Percentiles rank a stretch among this genome's conserved stretches.
Evolutionary conservation across 1,140 invertebrate species (phyloP).

Genomic region (Ephestia elutella): DNA sequence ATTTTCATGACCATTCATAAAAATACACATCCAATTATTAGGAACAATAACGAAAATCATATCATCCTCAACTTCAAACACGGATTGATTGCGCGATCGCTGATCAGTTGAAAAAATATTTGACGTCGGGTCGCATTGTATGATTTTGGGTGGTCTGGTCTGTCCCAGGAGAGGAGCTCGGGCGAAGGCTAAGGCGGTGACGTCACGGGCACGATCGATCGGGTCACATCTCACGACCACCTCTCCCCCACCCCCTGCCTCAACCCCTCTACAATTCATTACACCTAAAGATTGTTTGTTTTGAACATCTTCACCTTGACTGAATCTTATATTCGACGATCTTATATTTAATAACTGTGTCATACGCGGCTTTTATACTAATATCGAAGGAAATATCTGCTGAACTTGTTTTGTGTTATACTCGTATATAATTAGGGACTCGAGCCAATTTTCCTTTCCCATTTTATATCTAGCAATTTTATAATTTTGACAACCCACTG

Average conservation of each 20-base stretch:
- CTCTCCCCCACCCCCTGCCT: conserved; percentile 19
- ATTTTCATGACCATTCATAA: not conserved
- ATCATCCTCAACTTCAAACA: not conserved
- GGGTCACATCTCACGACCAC: conserved; percentile 30
- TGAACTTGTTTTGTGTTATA: no score
- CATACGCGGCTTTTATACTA: no score
- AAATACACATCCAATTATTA: not conserved
- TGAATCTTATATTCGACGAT: not conserved
- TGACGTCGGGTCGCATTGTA: conserved; percentile 10
- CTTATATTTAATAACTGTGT: no score
- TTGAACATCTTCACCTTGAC: conserved; percentile 16
- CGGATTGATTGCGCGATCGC: conserved; percentile 15
- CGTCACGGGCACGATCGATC: conserved; percentile 60
- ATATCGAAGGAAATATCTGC: no score
- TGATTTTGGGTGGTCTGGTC: conserved; percentile 13
- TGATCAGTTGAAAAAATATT: conserved; percentile 14
- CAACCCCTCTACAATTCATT: conserved; percentile 28
- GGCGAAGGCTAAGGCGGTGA: conserved; percentile 54
- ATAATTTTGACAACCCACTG: no score
- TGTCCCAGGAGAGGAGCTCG: conserved; percentile 28
- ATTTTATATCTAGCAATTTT: no score
- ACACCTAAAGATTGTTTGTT: conserved; percentile 31
- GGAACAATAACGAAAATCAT: not conserved
- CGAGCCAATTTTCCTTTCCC: no score
- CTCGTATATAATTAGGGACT: no score